These are phyloP conservation scores for Myotis yumanensis DNA, from an alignment of 2,113 vertebrate genomes.

Conservation along the genomic window DNA sequence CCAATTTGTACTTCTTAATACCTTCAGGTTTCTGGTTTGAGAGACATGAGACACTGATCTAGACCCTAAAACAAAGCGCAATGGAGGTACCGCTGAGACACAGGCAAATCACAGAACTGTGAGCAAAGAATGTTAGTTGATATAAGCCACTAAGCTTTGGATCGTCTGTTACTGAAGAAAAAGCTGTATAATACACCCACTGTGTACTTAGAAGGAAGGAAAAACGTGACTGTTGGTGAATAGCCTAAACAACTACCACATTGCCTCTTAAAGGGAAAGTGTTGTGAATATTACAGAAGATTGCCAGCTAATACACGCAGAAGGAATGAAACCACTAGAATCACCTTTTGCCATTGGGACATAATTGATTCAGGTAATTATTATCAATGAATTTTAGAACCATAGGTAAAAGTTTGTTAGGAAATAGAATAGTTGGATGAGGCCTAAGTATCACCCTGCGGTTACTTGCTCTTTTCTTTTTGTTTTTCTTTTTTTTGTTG, in stretches of 20 bases:
- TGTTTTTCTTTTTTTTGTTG: too few species aligned
- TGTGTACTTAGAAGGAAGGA: background rate
- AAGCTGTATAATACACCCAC: background rate
- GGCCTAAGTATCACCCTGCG: too few species aligned
- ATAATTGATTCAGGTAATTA: background rate
- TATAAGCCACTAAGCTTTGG: background rate
- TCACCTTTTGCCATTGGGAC: background rate
- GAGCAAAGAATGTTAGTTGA: background rate
- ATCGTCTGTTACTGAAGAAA: conserved; percentile 10
- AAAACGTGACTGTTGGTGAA: background rate
- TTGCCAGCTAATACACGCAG: background rate
- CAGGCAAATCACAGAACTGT: background rate
- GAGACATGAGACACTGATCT: background rate
- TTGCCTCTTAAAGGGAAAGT: background rate
- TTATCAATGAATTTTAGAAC: background rate
- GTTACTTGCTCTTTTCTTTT: background rate
- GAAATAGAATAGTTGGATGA: background rate
- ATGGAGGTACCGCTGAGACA: background rate
- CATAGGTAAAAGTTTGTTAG: background rate
- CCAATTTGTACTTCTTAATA: background rate
- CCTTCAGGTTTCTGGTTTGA: background rate
- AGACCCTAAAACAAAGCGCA: background rate
- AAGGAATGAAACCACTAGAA: background rate
- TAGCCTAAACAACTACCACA: background rate
- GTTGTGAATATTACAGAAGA: background rate